These are phyloP conservation scores for Acanthosepion esculentum DNA, from an alignment of 2,888 invertebrate genomes.

Conservation along the genomic window DNA sequence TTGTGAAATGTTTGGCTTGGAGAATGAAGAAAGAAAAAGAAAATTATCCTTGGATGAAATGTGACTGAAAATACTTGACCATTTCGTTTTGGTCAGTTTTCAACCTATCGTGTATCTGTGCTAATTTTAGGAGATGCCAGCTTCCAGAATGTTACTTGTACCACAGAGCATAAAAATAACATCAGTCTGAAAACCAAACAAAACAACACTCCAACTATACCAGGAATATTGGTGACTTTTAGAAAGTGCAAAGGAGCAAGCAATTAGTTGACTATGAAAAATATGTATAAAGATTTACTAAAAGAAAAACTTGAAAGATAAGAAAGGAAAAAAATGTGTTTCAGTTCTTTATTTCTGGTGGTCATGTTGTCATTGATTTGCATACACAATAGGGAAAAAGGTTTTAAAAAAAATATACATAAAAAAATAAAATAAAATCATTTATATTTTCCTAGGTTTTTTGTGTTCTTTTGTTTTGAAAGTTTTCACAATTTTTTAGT, in stretches of 20 bases:
- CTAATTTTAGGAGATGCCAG: not conserved
- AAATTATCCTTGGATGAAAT: not conserved
- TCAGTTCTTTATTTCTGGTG: not conserved
- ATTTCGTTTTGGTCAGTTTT: not conserved
- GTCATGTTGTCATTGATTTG: not conserved
- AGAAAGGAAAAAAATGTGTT: too few species aligned
- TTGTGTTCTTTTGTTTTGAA: not conserved
- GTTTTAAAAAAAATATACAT: too few species aligned
- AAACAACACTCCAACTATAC: too few species aligned
- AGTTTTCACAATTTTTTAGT: not conserved
- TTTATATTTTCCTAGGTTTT: slow-evolving; percentile 4
- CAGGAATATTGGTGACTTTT: not conserved
- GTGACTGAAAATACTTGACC: slow-evolving; percentile 7
- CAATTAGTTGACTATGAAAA: not conserved
- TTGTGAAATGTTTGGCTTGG: not conserved
- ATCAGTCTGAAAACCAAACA: not conserved
- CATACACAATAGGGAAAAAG: not conserved
- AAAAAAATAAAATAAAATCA: not conserved
- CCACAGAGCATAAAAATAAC: not conserved
- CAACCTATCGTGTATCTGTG: not conserved
- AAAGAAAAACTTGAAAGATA: not conserved
- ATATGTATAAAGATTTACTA: not conserved
- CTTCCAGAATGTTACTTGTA: not conserved
- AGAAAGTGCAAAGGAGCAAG: not conserved
- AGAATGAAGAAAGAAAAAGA: not conserved